Evolutionary conservation across 2,113 vertebrate species (phyloP).

Genomic region (Aspidoscelis tigris): DNA sequence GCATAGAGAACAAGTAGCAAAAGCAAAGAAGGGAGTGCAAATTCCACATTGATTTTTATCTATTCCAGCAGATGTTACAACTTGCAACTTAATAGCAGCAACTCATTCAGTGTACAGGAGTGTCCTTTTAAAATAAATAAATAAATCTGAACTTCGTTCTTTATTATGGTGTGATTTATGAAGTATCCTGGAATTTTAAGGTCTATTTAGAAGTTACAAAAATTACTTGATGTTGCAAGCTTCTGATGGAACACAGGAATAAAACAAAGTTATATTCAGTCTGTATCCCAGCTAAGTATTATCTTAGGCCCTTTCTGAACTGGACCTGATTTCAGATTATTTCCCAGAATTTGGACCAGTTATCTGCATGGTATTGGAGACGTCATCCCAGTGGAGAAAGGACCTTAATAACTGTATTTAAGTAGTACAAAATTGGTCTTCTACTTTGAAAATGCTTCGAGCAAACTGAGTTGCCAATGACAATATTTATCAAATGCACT

Average conservation of each 20-base stretch:
- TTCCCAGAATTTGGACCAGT: no score
- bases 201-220: conserved; percentile 54
- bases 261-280: conserved; percentile 21
- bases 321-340: no score
- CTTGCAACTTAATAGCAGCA: conserved; percentile 26
- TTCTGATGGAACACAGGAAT: neutral
- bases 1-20: conserved; percentile 70
- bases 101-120: conserved; percentile 33
- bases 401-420: neutral
- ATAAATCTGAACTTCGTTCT: conserved; percentile 23
- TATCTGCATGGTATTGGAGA: no score
- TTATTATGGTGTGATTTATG: conserved; percentile 37
- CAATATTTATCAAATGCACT: neutral
- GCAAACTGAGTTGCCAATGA: neutral
- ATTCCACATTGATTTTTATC: conserved; percentile 60
- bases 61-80: conserved; percentile 46
- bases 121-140: conserved; percentile 40
- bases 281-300: conserved; percentile 20
- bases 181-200: conserved; percentile 46
- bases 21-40: conserved; percentile 65
- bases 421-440: neutral
- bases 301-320: neutral
- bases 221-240: conserved; percentile 18
- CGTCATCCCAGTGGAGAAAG: neutral
- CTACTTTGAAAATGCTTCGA: neutral